Percentiles rank a stretch among this genome's conserved stretches.
These are phyloP conservation scores for Luidia sarsii DNA, from an alignment of 53 echinoderm and acorn worm genomes.

Conservation along the genomic window DNA sequence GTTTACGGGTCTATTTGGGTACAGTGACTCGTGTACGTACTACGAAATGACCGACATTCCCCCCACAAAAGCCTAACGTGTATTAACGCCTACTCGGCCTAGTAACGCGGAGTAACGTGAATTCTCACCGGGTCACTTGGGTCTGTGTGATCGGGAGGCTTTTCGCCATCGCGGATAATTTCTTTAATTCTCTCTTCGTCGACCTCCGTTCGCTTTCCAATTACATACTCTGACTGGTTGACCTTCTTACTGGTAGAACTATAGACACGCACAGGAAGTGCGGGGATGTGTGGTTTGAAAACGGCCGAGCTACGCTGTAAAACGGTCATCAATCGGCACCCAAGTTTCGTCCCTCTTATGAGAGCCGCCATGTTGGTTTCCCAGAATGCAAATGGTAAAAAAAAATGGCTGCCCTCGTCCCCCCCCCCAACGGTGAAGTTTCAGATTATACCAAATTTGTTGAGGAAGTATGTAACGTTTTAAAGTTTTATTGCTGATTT, in stretches of 20 bases:
- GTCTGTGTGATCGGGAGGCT: conserved; percentile 42
- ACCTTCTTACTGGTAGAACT: conserved; percentile 91
- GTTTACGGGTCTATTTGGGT: too few species aligned
- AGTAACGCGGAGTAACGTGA: too few species aligned
- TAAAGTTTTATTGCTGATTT: too few species aligned
- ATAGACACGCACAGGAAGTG: conserved; percentile 58
- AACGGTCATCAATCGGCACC: conserved; percentile 17
- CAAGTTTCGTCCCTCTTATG: conserved; percentile 45
- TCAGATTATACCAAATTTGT: too few species aligned
- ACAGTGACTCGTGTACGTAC: too few species aligned
- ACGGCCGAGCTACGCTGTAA: conserved; percentile 1
- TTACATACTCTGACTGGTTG: conserved; percentile 82
- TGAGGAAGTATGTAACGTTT: too few species aligned
- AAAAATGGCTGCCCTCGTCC: too few species aligned
- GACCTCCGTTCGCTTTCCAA: conserved; percentile 78
- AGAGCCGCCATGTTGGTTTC: conserved; percentile 82
- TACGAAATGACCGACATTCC: too few species aligned
- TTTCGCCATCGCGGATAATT: conserved; percentile 64
- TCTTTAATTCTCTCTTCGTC: conserved; percentile 75
- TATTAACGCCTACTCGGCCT: too few species aligned
- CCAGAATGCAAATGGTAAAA: conserved; percentile 46
- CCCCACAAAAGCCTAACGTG: too few species aligned
- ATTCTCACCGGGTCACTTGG: conserved; percentile 75
- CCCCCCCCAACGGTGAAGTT: too few species aligned
- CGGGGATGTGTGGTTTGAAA: conserved; percentile 27